phyloP scores from a whole-genome alignment of 2,888 invertebrate genomes.

The Oxytorus armatus region DNA sequence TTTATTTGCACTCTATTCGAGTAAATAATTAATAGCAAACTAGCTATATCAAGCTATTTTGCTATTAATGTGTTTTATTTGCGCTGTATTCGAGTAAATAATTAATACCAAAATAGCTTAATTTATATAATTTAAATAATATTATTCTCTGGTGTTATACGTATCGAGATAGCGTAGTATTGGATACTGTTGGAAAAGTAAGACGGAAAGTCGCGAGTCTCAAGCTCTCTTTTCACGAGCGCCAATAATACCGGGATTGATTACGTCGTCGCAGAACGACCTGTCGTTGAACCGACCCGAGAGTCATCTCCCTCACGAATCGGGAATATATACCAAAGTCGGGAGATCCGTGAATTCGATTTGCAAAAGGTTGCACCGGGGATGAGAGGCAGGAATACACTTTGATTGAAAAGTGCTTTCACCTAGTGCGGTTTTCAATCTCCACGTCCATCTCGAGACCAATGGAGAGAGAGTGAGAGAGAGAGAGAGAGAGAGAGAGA shows the following conservation, averaged over 20 bases:
- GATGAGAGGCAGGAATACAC: conserved; percentile 55
- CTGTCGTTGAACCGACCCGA: conserved; percentile 12
- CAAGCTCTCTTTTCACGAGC: conserved; percentile 3
- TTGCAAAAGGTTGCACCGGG: conserved; percentile 73
- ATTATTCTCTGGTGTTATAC: too few relatives aligned
- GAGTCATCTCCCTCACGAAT: conserved; percentile 16
- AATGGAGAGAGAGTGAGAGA: conserved; percentile 30
- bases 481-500: not conserved
- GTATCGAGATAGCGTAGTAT: too few relatives aligned
- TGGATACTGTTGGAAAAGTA: conserved; percentile 32
- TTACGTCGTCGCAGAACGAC: conserved; percentile 37
- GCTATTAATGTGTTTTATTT: too few relatives aligned
- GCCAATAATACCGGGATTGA: conserved; percentile 47
- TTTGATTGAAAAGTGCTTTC: conserved; percentile 76
- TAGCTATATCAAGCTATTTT: too few relatives aligned
- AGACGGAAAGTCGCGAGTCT: conserved; percentile 20
- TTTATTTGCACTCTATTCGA: too few relatives aligned
- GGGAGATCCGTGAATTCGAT: conserved; percentile 75
- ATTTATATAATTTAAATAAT: too few relatives aligned
- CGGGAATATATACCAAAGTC: conserved; percentile 33
- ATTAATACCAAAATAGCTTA: too few relatives aligned
- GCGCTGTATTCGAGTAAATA: too few relatives aligned
- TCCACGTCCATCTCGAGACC: conserved; percentile 68
- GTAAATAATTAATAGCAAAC: too few relatives aligned
- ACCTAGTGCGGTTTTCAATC: conserved; percentile 77